Conservation (phyloP, 2,113 vertebrate genomes). For the Brienomyrus brachyistius region DNA sequence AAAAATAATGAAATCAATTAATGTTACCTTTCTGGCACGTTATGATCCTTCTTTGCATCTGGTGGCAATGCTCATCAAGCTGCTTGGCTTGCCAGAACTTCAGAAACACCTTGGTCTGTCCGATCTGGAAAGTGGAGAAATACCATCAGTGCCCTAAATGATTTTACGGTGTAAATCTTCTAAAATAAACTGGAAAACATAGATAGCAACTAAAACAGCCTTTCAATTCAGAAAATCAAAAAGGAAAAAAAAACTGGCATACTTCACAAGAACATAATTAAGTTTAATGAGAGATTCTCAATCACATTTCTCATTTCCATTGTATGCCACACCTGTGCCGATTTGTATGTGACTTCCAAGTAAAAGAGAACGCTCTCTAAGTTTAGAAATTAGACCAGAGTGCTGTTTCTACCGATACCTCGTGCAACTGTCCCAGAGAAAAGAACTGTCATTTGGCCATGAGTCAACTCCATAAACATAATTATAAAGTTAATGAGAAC, state of each 20-base stretch:
- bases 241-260: not conserved
- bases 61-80: constrained; percentile 79
- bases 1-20: too few species aligned
- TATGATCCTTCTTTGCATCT: constrained; percentile 79
- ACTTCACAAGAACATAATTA: not conserved
- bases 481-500: not conserved
- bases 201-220: not conserved
- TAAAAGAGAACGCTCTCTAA: not conserved
- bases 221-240: not conserved
- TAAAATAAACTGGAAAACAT: not conserved
- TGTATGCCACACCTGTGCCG: not conserved
- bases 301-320: not conserved
- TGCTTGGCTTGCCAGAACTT: constrained; percentile 88
- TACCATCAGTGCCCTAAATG: not conserved
- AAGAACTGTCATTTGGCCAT: not conserved
- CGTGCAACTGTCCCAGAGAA: not conserved
- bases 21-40: constrained; percentile 89
- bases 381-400: not conserved
- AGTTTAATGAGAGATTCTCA: not conserved
- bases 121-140: constrained; percentile 58
- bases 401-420: not conserved
- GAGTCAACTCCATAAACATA: not conserved
- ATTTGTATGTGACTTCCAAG: not conserved
- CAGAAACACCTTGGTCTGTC: constrained; percentile 81
- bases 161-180: not conserved